These are phyloP conservation scores for Linyphia triangularis DNA, from an alignment of 2,888 invertebrate genomes.

Conservation along the genomic window DNA sequence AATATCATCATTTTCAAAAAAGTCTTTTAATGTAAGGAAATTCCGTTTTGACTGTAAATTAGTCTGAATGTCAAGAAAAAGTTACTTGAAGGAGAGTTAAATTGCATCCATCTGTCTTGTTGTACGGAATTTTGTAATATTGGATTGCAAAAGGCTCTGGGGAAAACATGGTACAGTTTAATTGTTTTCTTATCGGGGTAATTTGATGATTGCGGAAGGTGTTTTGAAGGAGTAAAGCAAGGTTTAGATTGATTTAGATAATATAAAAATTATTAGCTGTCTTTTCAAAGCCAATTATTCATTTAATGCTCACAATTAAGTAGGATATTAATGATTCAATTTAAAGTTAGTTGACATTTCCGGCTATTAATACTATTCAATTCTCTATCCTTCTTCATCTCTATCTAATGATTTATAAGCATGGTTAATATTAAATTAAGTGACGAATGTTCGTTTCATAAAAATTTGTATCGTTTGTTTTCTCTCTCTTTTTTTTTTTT, in stretches of 20 bases:
- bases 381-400: no score
- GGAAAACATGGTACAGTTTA: not conserved
- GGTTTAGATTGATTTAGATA: not conserved
- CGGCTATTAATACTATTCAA: not conserved
- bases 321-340: not conserved
- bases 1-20: no score
- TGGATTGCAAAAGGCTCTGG: not conserved
- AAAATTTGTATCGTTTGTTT: no score
- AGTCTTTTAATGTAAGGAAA: not conserved
- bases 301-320: not conserved
- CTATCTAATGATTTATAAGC: no score
- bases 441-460: no score
- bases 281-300: not conserved
- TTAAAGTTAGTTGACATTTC: not conserved
- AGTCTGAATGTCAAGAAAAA: not conserved
- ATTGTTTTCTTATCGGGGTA: not conserved
- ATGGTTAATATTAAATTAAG: no score
- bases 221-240: not conserved
- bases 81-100: not conserved
- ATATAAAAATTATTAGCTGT: not conserved
- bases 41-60: not conserved
- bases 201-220: not conserved
- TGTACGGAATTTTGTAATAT: not conserved
- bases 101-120: no score
- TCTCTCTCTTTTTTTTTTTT: no score